Percentiles rank a stretch among this genome's conserved stretches.
Evolutionary conservation across 2,113 vertebrate genomes (phyloP).

Genomic region (Notiomystis cincta): DNA sequence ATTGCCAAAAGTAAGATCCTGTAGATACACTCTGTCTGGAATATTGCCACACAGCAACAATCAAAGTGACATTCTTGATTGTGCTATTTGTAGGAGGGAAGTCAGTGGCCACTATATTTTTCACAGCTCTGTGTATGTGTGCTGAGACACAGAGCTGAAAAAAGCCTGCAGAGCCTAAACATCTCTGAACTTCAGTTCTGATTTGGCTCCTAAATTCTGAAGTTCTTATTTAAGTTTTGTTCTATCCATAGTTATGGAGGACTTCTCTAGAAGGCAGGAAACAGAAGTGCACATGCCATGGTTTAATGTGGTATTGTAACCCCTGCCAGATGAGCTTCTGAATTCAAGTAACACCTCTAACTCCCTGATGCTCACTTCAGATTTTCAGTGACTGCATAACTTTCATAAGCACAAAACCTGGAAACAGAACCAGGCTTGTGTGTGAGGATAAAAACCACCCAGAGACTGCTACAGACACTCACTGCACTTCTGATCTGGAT

Average conservation of each 20-base stretch:
- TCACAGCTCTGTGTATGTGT: not conserved
- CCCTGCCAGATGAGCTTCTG: not conserved
- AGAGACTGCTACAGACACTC: not conserved
- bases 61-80: not conserved
- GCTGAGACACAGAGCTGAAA: not conserved
- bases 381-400: not conserved
- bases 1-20: not conserved
- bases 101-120: not conserved
- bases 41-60: not conserved
- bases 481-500: not conserved
- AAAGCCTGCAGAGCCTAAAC: not conserved
- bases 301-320: not conserved
- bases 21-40: not conserved
- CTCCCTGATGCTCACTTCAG: not conserved
- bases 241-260: not conserved
- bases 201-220: not conserved
- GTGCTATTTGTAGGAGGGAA: not conserved
- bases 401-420: not conserved
- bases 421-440: not conserved
- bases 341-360: not conserved
- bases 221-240: not conserved
- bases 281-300: not conserved
- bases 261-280: not conserved
- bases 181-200: not conserved
- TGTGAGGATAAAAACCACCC: not conserved